Conservation (phyloP, 2,888 invertebrate genomes). For the Xylophagus ater region DNA sequence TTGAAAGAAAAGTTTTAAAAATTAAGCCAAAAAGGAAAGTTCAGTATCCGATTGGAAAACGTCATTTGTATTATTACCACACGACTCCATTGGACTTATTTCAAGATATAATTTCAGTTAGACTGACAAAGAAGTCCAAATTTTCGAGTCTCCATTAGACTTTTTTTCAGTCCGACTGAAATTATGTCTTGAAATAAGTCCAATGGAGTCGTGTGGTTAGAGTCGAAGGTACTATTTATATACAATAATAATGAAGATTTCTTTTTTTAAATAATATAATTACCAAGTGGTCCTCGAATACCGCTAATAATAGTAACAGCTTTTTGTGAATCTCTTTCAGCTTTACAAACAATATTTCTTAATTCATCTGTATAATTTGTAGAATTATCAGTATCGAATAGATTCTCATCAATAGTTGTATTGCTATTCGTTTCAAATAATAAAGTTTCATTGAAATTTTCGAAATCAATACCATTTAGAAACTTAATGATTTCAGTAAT, state of each 20-base stretch:
- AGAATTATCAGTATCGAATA: too few relatives aligned
- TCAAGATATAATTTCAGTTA: background rate
- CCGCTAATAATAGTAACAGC: conserved; percentile 32
- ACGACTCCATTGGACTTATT: background rate
- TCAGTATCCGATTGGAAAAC: too few relatives aligned
- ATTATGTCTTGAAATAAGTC: too few relatives aligned
- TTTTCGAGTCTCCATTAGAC: background rate
- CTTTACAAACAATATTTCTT: conserved; percentile 35
- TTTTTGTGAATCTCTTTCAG: conserved; percentile 35
- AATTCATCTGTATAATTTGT: conserved; percentile 25
- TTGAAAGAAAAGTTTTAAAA: too few relatives aligned
- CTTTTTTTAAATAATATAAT: too few relatives aligned
- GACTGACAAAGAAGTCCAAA: background rate
- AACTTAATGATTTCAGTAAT: background rate
- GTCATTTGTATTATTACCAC: too few relatives aligned
- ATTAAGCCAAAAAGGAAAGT: too few relatives aligned
- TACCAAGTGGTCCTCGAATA: conserved; percentile 36
- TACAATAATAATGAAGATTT: too few relatives aligned
- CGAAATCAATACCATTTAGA: background rate
- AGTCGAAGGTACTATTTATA: too few relatives aligned
- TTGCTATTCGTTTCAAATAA: too few relatives aligned
- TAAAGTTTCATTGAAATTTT: background rate
- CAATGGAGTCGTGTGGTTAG: too few relatives aligned
- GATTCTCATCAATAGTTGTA: too few relatives aligned
- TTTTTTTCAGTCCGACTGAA: background rate